Evolutionary conservation across 1,140 invertebrate genomes (phyloP).

Genomic region (Idris sp.): DNA sequence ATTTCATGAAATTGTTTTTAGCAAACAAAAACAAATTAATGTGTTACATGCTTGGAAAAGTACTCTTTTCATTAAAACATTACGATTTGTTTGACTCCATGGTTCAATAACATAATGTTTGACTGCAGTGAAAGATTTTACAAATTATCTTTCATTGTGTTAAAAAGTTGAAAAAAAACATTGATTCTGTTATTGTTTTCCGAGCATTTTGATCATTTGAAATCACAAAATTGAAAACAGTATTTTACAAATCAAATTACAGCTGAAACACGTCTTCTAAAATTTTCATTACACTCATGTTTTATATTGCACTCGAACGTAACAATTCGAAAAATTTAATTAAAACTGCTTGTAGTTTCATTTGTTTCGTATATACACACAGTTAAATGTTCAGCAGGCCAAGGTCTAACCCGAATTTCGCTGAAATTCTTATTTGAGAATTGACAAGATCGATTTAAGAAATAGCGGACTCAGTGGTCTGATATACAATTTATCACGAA

Average conservation of each 20-base stretch:
- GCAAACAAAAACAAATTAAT: no score
- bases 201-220: not conserved
- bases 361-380: slow-evolving; percentile 6
- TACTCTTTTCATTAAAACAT: no score
- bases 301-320: slow-evolving; percentile 8
- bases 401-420: slow-evolving; percentile 27
- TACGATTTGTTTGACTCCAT: no score
- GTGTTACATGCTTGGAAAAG: no score
- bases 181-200: slow-evolving; percentile 1
- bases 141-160: no score
- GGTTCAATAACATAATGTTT: no score
- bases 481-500: slow-evolving; percentile 54
- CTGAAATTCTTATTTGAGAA: slow-evolving; percentile 22
- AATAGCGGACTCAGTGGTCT: slow-evolving; percentile 38
- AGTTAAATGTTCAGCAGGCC: slow-evolving; percentile 5
- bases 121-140: no score
- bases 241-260: slow-evolving; percentile 28
- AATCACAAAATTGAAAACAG: slow-evolving; percentile 14
- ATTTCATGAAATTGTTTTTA: no score
- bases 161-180: no score
- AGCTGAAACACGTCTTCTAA: slow-evolving; percentile 10
- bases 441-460: slow-evolving; percentile 34
- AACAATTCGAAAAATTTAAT: slow-evolving; percentile 42
- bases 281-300: slow-evolving; percentile 15
- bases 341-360: slow-evolving; percentile 8